Conservation (phyloP, 2,888 invertebrate genomes). For the Falcaria lacertinaria region DNA sequence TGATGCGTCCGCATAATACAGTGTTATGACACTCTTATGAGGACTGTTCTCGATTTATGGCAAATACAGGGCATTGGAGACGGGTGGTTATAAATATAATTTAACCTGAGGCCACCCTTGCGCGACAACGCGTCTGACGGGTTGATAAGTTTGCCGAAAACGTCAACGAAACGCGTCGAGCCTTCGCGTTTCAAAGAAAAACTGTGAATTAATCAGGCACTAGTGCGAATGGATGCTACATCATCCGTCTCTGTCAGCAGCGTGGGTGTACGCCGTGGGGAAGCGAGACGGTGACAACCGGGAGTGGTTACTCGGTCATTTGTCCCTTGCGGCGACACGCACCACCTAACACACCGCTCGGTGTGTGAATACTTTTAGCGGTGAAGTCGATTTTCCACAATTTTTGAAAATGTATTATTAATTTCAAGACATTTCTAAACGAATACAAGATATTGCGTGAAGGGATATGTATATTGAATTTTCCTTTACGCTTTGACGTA, state of each 20-base stretch:
- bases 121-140: slow-evolving; percentile 38
- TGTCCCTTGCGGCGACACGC: slow-evolving; percentile 62
- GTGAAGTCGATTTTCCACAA: slow-evolving; percentile 23
- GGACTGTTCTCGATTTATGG: slow-evolving; percentile 32
- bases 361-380: slow-evolving; percentile 36
- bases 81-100: slow-evolving; percentile 22
- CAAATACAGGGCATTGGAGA: slow-evolving; percentile 15
- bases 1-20: slow-evolving; percentile 58
- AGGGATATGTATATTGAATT: too few species aligned
- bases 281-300: slow-evolving; percentile 54
- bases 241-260: slow-evolving; percentile 63
- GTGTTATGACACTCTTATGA: slow-evolving; percentile 60
- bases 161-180: slow-evolving; percentile 51
- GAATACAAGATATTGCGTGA: too few species aligned
- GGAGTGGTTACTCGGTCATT: slow-evolving; percentile 69
- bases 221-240: slow-evolving; percentile 56
- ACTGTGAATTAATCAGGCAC: slow-evolving; percentile 71
- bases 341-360: slow-evolving; percentile 42
- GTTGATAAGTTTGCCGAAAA: slow-evolving; percentile 61
- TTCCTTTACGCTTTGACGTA: too few species aligned
- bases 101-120: slow-evolving; percentile 27
- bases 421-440: background rate
- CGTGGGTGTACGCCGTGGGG: slow-evolving; percentile 34
- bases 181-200: slow-evolving; percentile 68
- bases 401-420: slow-evolving; percentile 5